These are phyloP conservation scores for Glossophaga mutica DNA, from an alignment of 2,797 vertebrate species.

Conservation along the genomic window DNA sequence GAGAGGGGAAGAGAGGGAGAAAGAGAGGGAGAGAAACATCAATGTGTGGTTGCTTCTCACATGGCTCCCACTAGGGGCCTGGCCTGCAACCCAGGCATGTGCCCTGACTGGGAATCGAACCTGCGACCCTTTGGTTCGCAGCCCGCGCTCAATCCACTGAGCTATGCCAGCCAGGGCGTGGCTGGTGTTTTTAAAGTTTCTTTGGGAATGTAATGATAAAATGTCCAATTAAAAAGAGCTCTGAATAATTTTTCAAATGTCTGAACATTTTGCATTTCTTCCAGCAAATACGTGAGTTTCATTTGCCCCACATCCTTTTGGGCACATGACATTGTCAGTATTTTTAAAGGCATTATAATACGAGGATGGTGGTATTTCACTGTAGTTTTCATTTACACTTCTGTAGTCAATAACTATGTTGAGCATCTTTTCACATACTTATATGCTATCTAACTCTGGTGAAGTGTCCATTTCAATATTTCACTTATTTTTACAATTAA, in stretches of 20 bases:
- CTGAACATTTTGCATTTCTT: background rate
- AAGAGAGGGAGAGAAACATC: no score
- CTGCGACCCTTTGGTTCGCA: no score
- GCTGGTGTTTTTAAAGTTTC: background rate
- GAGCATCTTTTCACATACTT: background rate
- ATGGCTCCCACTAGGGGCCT: no score
- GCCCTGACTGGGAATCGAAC: no score
- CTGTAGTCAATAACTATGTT: background rate
- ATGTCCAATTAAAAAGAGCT: background rate
- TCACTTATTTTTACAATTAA: background rate
- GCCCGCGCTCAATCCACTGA: no score
- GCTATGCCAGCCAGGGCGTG: no score
- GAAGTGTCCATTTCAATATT: background rate
- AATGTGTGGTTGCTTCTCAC: no score
- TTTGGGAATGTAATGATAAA: background rate
- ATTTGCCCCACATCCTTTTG: background rate
- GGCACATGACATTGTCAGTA: background rate
- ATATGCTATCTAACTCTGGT: background rate
- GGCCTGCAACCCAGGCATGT: no score
- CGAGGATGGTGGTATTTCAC: background rate
- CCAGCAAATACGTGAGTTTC: background rate
- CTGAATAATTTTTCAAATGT: background rate
- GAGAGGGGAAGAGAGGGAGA: no score
- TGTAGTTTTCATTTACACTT: background rate
- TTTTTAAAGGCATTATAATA: background rate